Evolutionary conservation across 2,113 vertebrate genomes (phyloP), one percentile per base, ranked within the genome.

Genomic region (Pyrgilauda ruficollis): DNA sequence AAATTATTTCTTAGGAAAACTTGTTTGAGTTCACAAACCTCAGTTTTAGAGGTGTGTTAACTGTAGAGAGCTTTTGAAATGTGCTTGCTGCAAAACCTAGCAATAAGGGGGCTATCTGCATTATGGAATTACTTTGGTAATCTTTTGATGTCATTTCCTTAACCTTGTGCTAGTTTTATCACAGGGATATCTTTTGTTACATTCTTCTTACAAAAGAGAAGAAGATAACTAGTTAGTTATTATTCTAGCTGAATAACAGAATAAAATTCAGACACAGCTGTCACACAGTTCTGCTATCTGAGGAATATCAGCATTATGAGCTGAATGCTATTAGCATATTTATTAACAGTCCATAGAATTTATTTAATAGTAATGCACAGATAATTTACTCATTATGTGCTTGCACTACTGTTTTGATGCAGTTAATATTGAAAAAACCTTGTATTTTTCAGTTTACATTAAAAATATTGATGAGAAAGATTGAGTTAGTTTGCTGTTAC

Each of bases 141-240:
- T 88, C 28, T 88, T 83, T 64, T 74, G 68, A 83, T 90, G 88
- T 84, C 2, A 75, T 84, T 96, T 96, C 69, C 80, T 89, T 93
- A 89, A 87, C 89, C 73, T 95, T 87, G 75, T 75, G 35, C 73
- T 89, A 8, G 69, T 87, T 96, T 88, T 93, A 94, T 94, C 80
- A 66, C 39, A 93, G 73, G 66, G 47, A 46, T 89, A 68, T 64
- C 15, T 92, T 89, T 91, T 89, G 73, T 84, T 96, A 64, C 37
- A 20, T 90, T 92, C 66, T 46, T 49, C 37, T 78, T 94, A 84
- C 20, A 84, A 78, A 90, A 84, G 68, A 85, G 41, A 84, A 84
- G 69, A 93, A 94, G 84, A 92, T 61, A 91, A 78, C 90, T 72
- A 47, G 94, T 72, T 93, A 84, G 68, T 93, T 96, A 33, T 93